A percentile compares a stretch with the other conserved stretches of the same genome.
These are phyloP conservation scores for Asarcornis scutulata DNA, from an alignment of 2,113 vertebrate species.

Conservation along the genomic window DNA sequence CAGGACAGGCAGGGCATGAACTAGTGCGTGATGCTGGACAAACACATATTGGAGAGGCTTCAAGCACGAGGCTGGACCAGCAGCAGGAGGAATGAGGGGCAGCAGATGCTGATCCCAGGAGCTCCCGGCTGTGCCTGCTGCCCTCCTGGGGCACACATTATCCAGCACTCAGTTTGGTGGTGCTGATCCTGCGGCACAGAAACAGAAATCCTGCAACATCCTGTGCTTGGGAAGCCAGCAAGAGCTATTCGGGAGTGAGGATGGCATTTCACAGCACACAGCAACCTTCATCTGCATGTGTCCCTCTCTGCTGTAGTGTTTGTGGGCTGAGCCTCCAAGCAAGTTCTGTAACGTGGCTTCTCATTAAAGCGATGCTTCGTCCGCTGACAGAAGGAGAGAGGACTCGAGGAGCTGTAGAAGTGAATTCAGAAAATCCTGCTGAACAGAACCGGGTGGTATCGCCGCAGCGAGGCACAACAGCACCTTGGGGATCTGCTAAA, in stretches of 20 bases:
- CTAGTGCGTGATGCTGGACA: background rate
- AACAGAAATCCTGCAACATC: no score
- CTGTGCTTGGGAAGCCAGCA: background rate
- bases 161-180: no score
- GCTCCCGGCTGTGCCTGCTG: background rate
- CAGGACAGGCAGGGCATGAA: background rate
- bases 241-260: background rate
- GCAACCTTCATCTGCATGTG: background rate
- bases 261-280: background rate
- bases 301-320: background rate
- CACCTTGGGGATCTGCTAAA: background rate
- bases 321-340: background rate
- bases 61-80: background rate
- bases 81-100: background rate
- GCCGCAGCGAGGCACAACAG: background rate
- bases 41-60: background rate
- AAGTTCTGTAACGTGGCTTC: no score
- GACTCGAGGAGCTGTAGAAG: background rate
- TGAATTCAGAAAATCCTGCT: background rate
- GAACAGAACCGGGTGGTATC: fast-evolving
- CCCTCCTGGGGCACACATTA: background rate
- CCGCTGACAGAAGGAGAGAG: no score
- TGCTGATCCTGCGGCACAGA: background rate
- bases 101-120: background rate
- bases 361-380: no score